phyloP scores from a whole-genome alignment of 2,797 vertebrate species.

The Eidolon dupreanum region DNA sequence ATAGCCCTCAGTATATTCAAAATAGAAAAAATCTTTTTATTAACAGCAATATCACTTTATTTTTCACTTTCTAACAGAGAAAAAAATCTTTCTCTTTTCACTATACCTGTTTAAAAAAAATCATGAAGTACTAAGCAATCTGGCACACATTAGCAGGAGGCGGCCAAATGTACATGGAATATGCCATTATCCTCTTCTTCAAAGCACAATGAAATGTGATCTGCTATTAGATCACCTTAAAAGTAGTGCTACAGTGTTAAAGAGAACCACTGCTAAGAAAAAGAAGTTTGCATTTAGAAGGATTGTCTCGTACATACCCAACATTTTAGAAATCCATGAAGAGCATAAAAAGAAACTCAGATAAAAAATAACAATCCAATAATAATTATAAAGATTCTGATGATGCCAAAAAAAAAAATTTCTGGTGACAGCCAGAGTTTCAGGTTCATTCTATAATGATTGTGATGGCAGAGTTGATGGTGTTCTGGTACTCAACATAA shows the following conservation, averaged over 20 bases:
- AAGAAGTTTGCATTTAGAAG: background rate
- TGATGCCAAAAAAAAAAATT: background rate
- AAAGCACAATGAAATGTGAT: constrained; percentile 59
- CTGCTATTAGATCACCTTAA: constrained; percentile 39
- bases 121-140: constrained; percentile 75
- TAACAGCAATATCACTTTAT: constrained; percentile 73
- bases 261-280: background rate
- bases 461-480: background rate
- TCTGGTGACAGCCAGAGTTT: background rate
- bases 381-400: background rate
- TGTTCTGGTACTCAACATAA: background rate
- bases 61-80: constrained; percentile 55
- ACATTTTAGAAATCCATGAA: background rate
- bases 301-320: background rate
- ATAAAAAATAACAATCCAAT: background rate
- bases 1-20: constrained; percentile 69
- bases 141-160: constrained; percentile 79
- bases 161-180: constrained; percentile 66
- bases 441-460: background rate
- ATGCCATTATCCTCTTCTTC: constrained; percentile 69
- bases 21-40: constrained; percentile 79
- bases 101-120: background rate
- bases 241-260: background rate
- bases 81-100: constrained; percentile 40
- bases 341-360: background rate